phyloP scores from a whole-genome alignment of 2,888 invertebrate species.

The Hydriomena furcata region DNA sequence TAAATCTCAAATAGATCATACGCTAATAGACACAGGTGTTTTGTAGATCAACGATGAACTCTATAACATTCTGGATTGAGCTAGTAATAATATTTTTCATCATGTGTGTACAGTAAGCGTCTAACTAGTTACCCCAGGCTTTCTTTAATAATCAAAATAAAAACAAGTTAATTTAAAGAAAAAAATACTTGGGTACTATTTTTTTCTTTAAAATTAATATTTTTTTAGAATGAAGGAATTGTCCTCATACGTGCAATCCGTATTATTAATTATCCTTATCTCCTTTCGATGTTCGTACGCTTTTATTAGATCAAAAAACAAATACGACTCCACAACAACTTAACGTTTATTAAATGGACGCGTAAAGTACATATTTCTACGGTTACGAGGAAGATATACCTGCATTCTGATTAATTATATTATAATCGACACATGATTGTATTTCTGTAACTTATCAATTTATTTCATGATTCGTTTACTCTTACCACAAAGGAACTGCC shows the following conservation, averaged over 20 bases:
- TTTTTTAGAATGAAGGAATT: too few relatives aligned
- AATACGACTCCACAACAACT: neutral
- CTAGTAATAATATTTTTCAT: too few relatives aligned
- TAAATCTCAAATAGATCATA: too few relatives aligned
- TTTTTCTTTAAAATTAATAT: too few relatives aligned
- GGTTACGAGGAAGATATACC: neutral
- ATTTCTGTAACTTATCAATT: conserved; percentile 9
- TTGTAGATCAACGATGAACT: too few relatives aligned
- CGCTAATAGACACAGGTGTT: too few relatives aligned
- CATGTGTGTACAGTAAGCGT: too few relatives aligned
- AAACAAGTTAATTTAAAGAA: too few relatives aligned
- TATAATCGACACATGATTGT: neutral
- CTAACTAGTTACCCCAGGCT: too few relatives aligned
- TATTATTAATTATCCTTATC: conserved; percentile 15
- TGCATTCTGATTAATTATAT: neutral
- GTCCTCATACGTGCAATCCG: conserved; percentile 20
- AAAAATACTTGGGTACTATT: too few relatives aligned
- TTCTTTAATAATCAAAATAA: too few relatives aligned
- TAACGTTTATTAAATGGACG: neutral
- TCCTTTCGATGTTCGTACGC: conserved; percentile 23
- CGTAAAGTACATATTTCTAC: neutral
- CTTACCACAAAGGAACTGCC: neutral
- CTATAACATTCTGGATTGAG: too few relatives aligned
- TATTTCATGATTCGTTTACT: conserved; percentile 13
- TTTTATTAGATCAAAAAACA: conserved; percentile 1